Percentiles rank a stretch among this genome's conserved stretches.
Conservation (phyloP, 2,113 vertebrate genomes). For the Oenanthe oenanthe region DNA sequence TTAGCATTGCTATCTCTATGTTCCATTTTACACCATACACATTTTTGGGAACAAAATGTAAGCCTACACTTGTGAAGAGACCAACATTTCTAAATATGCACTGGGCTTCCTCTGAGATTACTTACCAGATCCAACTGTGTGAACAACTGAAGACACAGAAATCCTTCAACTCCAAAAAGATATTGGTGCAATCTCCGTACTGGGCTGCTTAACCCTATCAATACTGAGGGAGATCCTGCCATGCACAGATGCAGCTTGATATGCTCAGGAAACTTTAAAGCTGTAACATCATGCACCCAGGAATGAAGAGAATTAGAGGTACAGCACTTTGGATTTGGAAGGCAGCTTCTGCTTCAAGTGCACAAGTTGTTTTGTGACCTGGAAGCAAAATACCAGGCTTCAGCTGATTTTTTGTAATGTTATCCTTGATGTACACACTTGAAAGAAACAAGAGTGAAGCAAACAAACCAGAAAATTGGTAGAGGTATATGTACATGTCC, state of each 20-base stretch:
- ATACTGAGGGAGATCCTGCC: not conserved
- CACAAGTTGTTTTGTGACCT: not conserved
- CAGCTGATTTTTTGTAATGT: not conserved
- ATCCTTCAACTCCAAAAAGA: not conserved
- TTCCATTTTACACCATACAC: not conserved
- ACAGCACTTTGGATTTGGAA: not conserved
- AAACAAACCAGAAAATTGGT: not conserved
- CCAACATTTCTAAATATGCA: not conserved
- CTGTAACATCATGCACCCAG: not conserved
- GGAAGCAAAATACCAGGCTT: not conserved
- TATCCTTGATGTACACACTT: not conserved
- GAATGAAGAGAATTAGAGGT: not conserved
- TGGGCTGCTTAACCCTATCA: not conserved
- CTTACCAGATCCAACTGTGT: not conserved
- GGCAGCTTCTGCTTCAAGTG: not conserved
- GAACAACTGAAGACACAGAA: not conserved
- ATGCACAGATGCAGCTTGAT: not conserved
- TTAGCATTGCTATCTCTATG: not conserved
- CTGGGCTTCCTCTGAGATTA: not conserved
- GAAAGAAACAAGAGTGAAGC: not conserved
- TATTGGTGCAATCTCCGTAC: not conserved
- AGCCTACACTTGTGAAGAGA: not conserved
- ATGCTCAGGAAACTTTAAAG: not conserved
- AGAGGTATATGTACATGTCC: not conserved
- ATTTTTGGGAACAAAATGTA: slow-evolving; percentile 16